A percentile compares a stretch with the other conserved stretches of the same genome.
Evolutionary conservation across 2,797 vertebrate genomes (phyloP).

Genomic region (Micrastur ruficollis): DNA sequence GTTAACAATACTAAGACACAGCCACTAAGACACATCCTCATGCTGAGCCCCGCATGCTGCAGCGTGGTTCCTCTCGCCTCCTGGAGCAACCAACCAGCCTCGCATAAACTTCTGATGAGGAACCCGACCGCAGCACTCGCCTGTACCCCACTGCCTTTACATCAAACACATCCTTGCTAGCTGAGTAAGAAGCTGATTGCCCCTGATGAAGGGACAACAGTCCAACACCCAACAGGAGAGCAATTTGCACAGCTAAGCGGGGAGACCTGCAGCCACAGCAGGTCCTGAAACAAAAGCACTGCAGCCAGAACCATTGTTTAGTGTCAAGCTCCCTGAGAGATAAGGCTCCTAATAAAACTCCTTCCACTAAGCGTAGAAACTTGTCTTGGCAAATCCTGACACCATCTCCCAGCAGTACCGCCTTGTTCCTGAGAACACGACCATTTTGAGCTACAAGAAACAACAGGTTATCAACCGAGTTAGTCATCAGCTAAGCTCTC

Average conservation of each 20-base stretch:
- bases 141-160: background rate
- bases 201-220: background rate
- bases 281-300: background rate
- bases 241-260: background rate
- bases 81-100: background rate
- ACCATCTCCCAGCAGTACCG: background rate
- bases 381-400: background rate
- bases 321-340: background rate
- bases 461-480: background rate
- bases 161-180: background rate
- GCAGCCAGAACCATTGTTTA: background rate
- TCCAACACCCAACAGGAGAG: background rate
- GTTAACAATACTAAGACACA: background rate
- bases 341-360: background rate
- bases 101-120: background rate
- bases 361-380: background rate
- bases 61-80: background rate
- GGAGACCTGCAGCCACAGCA: background rate
- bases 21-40: background rate
- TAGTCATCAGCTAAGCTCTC: background rate
- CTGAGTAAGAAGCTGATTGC: background rate
- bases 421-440: background rate
- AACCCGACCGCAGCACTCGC: background rate
- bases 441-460: background rate
- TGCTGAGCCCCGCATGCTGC: background rate